Evolutionary conservation across 2,113 vertebrate genomes (phyloP).

Genomic region (Fregata magnificens): DNA sequence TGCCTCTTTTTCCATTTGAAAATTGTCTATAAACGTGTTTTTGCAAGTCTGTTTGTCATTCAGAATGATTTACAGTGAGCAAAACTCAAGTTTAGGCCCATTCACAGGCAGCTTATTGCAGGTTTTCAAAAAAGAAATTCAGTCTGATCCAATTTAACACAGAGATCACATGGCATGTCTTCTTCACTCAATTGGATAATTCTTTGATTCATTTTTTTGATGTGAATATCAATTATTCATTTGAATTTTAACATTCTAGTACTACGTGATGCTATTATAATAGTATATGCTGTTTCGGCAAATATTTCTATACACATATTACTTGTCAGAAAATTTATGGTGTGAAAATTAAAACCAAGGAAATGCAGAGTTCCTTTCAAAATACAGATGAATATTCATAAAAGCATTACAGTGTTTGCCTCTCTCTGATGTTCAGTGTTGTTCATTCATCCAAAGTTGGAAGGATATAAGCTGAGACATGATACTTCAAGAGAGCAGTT

Average conservation of each 20-base stretch:
- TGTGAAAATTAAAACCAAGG: conserved; percentile 27
- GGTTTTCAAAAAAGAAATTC: conserved; percentile 1
- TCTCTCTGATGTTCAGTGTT: conserved; percentile 37
- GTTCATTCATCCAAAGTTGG: conserved; percentile 20
- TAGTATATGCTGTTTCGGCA: conserved; percentile 2
- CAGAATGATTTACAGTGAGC: conserved; percentile 5
- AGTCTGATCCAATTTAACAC: conserved; percentile 12
- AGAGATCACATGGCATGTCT: background rate
- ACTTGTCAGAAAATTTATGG: conserved; percentile 3
- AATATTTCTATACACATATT: conserved; percentile 11
- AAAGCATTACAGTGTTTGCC: conserved; percentile 12
- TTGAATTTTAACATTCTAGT: conserved; percentile 32
- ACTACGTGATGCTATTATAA: conserved; percentile 12
- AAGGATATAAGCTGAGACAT: conserved; percentile 43
- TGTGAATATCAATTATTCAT: conserved; percentile 55
- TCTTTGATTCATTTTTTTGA: conserved; percentile 49
- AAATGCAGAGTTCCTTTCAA: conserved; percentile 45
- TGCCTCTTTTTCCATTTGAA: background rate
- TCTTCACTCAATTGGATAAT: conserved; percentile 25
- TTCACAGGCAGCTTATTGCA: background rate
- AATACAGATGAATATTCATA: conserved; percentile 57
- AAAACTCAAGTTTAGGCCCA: conserved; percentile 7
- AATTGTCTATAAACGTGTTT: conserved; percentile 9
- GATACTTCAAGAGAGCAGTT: conserved; percentile 29
- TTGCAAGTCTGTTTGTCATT: conserved; percentile 24